Evolutionary conservation across 2,113 vertebrate species (phyloP), one percentile per base, ranked within the genome.

Genomic region (Pterocles burchelli): DNA sequence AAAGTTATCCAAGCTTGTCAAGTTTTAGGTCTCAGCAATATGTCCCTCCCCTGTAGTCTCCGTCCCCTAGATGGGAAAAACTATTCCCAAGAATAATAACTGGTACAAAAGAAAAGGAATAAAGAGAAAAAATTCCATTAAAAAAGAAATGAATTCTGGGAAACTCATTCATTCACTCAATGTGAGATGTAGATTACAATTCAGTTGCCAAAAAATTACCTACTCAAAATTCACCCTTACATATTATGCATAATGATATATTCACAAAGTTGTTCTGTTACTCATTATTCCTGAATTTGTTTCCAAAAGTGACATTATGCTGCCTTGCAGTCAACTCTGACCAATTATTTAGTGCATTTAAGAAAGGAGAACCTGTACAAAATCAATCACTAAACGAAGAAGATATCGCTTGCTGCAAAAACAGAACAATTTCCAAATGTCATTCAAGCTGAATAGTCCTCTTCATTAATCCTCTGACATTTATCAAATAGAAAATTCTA

Each of bases 321-420:
- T 61, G 52, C 45, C 80, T 72, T 83, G 90, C 70, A 94, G 91
- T 85, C 93, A 94, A 82, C 62, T 77, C 91, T 87, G 92, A 95
- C 93, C 94, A 91, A 94, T 96, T 96, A 96, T 96, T 96, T 70
- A 94, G 85, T 29, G 49, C 55, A 80, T 85, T 85, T 76, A 71
- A 66, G 82, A 88, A 82, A 84, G 75, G 46, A 85, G 73, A 93
- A 95, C 88, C 88, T 95, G 65, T 51, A 90, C 13, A 55, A 90
- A 94, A 70, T 71, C 82, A 91, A 93, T 78, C 70, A 81, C 75
- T 81, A 86, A 94, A 68, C 12, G 65, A 84, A 65, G 63, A 93
- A 61, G 54, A 11, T 83, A 94, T 59, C 36, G 62, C 54, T 75
- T 71, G 31, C 61, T 90, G 79, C 26, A 77, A 86, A 94, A 90